Percentiles rank a stretch among this genome's conserved stretches.
These are phyloP conservation scores for Atta cephalotes DNA, from an alignment of 1,140 invertebrate genomes.

Conservation along the genomic window DNA sequence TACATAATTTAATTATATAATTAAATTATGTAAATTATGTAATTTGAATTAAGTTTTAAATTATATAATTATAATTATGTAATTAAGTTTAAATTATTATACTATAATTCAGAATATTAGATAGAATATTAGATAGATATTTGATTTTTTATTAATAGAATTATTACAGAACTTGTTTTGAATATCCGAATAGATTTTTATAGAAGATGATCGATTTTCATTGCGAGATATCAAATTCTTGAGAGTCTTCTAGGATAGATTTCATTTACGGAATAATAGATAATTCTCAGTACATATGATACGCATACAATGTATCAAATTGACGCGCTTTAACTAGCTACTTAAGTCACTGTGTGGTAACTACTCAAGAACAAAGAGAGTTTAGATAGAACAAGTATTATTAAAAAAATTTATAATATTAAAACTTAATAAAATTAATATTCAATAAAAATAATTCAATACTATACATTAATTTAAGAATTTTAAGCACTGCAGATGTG, in stretches of 20 bases:
- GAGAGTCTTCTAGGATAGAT: background rate
- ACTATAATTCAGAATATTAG: background rate
- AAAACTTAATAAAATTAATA: too few relatives aligned
- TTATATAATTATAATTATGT: too few relatives aligned
- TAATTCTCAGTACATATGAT: constrained; percentile 14
- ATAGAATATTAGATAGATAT: background rate
- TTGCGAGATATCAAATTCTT: constrained; percentile 9
- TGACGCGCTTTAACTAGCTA: background rate
- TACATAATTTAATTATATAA: too few relatives aligned
- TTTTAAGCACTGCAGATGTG: too few relatives aligned
- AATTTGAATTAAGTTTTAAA: too few relatives aligned
- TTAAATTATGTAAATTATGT: too few relatives aligned
- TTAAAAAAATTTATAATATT: background rate
- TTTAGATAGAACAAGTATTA: background rate
- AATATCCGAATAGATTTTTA: background rate
- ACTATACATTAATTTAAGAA: too few relatives aligned
- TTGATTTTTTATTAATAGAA: background rate
- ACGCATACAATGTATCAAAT: background rate
- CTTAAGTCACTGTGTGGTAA: background rate
- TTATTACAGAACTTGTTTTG: background rate
- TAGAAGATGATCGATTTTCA: constrained; percentile 25
- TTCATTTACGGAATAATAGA: constrained; percentile 22
- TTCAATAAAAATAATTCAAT: too few relatives aligned
- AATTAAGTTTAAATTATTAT: too few relatives aligned
- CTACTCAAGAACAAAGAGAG: background rate